Percentiles rank a stretch among this genome's conserved stretches.
These are phyloP conservation scores for Aviceda subcristata DNA, from an alignment of 2,113 vertebrate genomes.

Conservation along the genomic window DNA sequence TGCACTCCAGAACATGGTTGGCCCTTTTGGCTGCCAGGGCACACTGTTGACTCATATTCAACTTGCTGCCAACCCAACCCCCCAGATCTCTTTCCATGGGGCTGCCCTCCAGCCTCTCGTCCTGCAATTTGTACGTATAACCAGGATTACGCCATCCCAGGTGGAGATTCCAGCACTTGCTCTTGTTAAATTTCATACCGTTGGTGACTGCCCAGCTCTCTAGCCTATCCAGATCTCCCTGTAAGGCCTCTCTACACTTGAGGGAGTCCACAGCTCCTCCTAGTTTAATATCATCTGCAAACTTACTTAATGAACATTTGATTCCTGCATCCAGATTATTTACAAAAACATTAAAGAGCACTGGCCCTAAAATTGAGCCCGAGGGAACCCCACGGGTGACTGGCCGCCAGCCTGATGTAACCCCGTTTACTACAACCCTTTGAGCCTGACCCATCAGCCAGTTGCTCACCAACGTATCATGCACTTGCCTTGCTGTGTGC, in stretches of 20 bases:
- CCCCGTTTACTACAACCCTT: background rate
- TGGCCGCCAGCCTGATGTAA: background rate
- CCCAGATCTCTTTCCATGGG: background rate
- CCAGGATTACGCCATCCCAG: no score
- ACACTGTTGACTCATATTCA: background rate
- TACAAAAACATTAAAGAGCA: background rate
- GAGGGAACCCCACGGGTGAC: no score
- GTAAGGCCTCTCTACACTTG: background rate
- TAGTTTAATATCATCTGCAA: background rate
- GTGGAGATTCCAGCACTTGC: no score
- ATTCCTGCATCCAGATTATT: background rate
- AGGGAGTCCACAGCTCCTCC: background rate
- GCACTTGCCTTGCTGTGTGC: background rate
- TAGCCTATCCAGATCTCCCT: background rate
- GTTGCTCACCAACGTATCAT: background rate
- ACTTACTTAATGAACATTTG: background rate
- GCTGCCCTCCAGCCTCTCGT: background rate
- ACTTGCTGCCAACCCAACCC: no score
- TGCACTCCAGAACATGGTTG: background rate
- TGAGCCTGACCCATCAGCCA: background rate
- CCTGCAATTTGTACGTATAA: no score
- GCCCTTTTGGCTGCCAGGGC: background rate
- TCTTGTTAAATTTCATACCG: no score
- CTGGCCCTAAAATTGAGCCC: background rate
- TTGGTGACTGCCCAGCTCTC: no score